Evolutionary conservation across 2,113 vertebrate genomes (phyloP), one percentile per base, ranked within the genome.

Genomic region (Corythaixoides concolor): DNA sequence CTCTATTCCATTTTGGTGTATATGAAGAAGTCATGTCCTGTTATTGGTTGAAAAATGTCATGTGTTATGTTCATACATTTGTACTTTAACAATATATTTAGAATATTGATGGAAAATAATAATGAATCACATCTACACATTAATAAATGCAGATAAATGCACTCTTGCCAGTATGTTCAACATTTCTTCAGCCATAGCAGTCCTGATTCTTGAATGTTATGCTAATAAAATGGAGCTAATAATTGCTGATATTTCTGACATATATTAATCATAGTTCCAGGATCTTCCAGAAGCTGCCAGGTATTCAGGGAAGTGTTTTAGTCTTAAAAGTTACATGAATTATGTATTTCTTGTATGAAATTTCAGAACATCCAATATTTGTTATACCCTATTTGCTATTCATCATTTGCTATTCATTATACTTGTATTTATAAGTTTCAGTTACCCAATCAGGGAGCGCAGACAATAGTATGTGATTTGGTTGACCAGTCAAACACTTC

Each of bases 401-500:
- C 97, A 94, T 94, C 85, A 89, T 93, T 96, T 96, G 49, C 73
- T 87, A 89, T 92, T 97, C 95, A 95, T 95, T 94, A 92, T 84
- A 79, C 56, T 93, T 88, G 76, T 92, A 92, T 95, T 96, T 96
- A 59, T 92, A 79, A 91, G 80, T 91, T 94, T 93, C 84, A 87
- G 75, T 90, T 78, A 94, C 95, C 80, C 92, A 95, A 90, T 93
- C 88, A 68, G 58, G 73, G 88, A 95, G 18, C 5, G 3, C 80
- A 97, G 94, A 97, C 96, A 97, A 96, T 95, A 86, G 76, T 64
- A 32, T 76, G 69, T 95, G 95, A 97, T 97, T 97, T 95, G 77
- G 73, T 95, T 96, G 95, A 97, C 96, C 95, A 85, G 95, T 96
- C 92, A 97, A 96, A 96, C 93, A 92, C 69, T 95, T 96, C 95